phyloP scores from a whole-genome alignment of 1,140 invertebrate species.

The Zeugodacus cucurbitae region DNA sequence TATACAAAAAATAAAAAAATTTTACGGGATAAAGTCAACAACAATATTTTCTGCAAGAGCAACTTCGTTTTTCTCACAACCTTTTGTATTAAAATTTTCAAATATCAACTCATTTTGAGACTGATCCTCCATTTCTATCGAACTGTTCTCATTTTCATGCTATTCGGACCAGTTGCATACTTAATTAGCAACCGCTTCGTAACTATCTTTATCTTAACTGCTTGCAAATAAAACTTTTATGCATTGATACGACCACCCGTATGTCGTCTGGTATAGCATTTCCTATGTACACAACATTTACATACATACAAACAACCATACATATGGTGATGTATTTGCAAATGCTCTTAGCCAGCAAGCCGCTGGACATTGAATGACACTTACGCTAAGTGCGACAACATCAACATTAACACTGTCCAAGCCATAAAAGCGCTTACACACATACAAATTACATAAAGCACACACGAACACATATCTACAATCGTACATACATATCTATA shows the following conservation, averaged over 20 bases:
- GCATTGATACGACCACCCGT: too few species aligned
- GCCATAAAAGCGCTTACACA: neutral
- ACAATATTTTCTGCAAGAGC: too few species aligned
- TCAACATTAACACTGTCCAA: constrained; percentile 20
- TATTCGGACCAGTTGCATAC: too few species aligned
- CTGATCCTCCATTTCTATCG: too few species aligned
- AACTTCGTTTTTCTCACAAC: too few species aligned
- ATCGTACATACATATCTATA: neutral
- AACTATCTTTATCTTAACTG: too few species aligned
- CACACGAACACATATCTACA: neutral
- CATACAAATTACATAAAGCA: neutral
- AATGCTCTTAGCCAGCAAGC: neutral
- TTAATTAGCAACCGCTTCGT: too few species aligned
- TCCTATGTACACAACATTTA: neutral
- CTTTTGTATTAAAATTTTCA: too few species aligned
- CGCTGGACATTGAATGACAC: constrained; percentile 26
- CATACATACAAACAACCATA: neutral
- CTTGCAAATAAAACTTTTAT: neutral
- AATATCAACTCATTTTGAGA: too few species aligned
- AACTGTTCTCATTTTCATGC: too few species aligned
- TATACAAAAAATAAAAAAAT: too few species aligned
- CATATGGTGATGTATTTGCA: neutral
- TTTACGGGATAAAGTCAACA: too few species aligned
- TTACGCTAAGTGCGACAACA: constrained; percentile 17
- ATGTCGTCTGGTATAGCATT: neutral